phyloP scores from a whole-genome alignment of 1,140 invertebrate species.

The Cotesia chilonis region DNA sequence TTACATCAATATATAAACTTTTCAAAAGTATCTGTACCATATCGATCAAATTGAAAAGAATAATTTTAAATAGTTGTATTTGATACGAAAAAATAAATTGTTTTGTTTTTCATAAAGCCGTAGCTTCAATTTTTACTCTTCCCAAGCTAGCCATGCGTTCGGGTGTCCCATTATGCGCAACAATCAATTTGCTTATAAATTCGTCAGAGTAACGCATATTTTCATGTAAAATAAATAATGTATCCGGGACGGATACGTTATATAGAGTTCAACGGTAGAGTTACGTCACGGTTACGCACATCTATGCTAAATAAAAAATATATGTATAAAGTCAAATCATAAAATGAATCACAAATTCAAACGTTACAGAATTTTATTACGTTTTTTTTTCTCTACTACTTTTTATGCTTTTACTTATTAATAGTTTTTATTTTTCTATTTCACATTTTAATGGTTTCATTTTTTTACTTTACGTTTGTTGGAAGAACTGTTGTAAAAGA shows the following conservation, averaged over 20 bases:
- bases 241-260: conserved; percentile 12
- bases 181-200: conserved; percentile 27
- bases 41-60: too few species aligned
- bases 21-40: too few species aligned
- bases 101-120: too few species aligned
- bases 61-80: too few species aligned
- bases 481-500: not conserved
- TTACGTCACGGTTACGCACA: conserved; percentile 3
- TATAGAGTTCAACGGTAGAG: not conserved
- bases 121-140: too few species aligned
- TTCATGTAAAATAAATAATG: conserved; percentile 30
- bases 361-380: not conserved
- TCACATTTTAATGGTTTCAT: not conserved
- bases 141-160: too few species aligned
- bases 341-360: conserved; percentile 4
- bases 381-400: not conserved
- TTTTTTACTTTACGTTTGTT: not conserved
- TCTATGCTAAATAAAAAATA: conserved; percentile 3
- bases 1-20: too few species aligned
- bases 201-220: conserved; percentile 22
- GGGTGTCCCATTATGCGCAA: not conserved
- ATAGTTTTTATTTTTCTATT: not conserved
- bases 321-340: conserved; percentile 21
- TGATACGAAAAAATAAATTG: too few species aligned
- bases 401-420: too few species aligned